phyloP scores from a whole-genome alignment of 92 coral and sea anemone species.

The Plumapathes pennacea region DNA sequence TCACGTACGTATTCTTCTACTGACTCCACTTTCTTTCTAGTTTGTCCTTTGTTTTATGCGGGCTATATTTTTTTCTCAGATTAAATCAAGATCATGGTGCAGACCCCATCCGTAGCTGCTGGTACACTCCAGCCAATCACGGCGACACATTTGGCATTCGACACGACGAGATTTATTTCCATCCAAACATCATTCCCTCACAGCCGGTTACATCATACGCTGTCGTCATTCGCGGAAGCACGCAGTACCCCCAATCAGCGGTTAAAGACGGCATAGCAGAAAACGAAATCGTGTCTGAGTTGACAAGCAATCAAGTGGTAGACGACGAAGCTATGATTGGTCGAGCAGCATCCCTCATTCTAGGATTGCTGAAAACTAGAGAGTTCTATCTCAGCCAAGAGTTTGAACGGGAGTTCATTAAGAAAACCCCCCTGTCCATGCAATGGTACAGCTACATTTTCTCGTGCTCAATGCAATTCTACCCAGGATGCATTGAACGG shows the following conservation, averaged over 20 bases:
- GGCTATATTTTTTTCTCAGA: constrained; percentile 35
- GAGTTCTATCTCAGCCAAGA: constrained; percentile 31
- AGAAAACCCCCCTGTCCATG: constrained; percentile 60
- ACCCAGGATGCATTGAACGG: constrained; percentile 70
- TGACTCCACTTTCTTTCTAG: too few relatives aligned
- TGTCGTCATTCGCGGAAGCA: constrained; percentile 68
- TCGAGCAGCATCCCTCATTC: constrained; percentile 54
- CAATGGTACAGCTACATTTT: constrained; percentile 82
- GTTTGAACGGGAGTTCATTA: constrained; percentile 42
- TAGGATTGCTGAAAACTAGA: constrained; percentile 63
- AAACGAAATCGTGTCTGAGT: not conserved
- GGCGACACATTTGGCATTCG: constrained; percentile 85
- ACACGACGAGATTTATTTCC: constrained; percentile 75
- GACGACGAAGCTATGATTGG: constrained; percentile 16
- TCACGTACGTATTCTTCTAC: too few relatives aligned
- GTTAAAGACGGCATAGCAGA: constrained; percentile 52
- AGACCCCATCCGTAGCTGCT: constrained; percentile 55
- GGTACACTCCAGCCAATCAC: constrained; percentile 65
- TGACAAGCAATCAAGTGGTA: not conserved
- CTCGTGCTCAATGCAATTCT: constrained; percentile 67
- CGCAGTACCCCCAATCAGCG: constrained; percentile 25
- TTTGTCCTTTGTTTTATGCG: too few relatives aligned
- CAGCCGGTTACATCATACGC: constrained; percentile 78
- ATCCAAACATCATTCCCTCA: constrained; percentile 63
- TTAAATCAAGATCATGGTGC: constrained; percentile 26